Percentiles rank a stretch among this genome's conserved stretches.
Conservation (phyloP, 2,888 invertebrate genomes). For the Nomada lathburiana region DNA sequence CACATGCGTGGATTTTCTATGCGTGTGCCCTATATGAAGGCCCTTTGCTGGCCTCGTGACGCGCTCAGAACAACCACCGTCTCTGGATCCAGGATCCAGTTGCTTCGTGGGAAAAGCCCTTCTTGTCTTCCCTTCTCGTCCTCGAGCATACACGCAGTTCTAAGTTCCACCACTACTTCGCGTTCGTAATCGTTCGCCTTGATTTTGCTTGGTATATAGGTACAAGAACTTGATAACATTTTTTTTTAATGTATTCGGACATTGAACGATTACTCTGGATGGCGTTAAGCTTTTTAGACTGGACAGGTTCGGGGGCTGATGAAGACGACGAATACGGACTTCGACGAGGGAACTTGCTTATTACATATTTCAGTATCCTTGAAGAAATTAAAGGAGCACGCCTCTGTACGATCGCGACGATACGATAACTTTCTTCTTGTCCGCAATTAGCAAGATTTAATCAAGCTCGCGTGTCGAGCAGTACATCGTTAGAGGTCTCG, state of each 20-base stretch:
- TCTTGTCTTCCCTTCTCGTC: slow-evolving; percentile 18
- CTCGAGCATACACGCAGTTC: not conserved
- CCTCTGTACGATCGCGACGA: not conserved
- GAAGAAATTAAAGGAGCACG: slow-evolving; percentile 1
- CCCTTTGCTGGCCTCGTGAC: slow-evolving; percentile 47
- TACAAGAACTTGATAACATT: too few relatives aligned
- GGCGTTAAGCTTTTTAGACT: too few relatives aligned
- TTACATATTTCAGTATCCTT: not conserved
- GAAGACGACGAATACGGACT: too few relatives aligned
- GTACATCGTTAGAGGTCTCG: slow-evolving; percentile 26
- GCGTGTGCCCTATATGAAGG: slow-evolving; percentile 59
- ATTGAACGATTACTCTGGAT: too few relatives aligned
- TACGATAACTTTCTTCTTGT: slow-evolving; percentile 33
- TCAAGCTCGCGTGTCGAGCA: slow-evolving; percentile 47
- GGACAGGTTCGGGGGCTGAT: too few relatives aligned
- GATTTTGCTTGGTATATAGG: not conserved
- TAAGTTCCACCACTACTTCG: not conserved
- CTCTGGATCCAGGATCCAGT: slow-evolving; percentile 23
- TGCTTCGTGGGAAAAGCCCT: slow-evolving; percentile 65
- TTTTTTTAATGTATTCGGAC: not conserved
- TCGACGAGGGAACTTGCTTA: too few relatives aligned
- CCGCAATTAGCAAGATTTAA: slow-evolving; percentile 54
- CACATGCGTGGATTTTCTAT: slow-evolving; percentile 64
- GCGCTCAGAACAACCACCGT: slow-evolving; percentile 38
- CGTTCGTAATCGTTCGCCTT: not conserved